Evolutionary conservation across 2,113 vertebrate genomes (phyloP), one percentile per base, ranked within the genome.

Genomic region (Ageneiosus marmoratus): DNA sequence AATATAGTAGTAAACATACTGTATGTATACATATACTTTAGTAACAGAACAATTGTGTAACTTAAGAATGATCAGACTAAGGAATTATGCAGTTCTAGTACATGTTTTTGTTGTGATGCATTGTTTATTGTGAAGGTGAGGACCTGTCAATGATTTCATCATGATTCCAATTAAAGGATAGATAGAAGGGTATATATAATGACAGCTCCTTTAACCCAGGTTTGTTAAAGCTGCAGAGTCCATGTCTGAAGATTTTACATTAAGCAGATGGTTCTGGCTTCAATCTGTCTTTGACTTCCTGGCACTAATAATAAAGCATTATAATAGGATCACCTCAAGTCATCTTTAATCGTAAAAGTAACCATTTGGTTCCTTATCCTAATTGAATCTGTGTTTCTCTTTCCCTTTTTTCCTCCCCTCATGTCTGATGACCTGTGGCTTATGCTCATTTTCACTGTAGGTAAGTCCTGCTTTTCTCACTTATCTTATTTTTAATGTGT

Each of bases 301-400:
- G 70, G 29, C 70, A 51, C 70, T 63, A 63, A 62, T 75, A 62
- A 75, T 75, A 75, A 82, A 82, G 56, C 70, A 82, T n/a, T 32
- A 44, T 12, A 80, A 80, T 55, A 22, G 70, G 65, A 70, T 80
- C 24, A 77, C 48, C 73, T 83, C 29, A 24, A 79, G 65, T 72
- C 63, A 79, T 72, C 51, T 79, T 72, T 62, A 79, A 79, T 56
- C 27, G 67, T 51, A 70, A 46, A 70, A 32, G 82, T 83, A 69
- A 69, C 55, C 50, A 37, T 55, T 70, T 32, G 20, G 12, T 79
- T 48, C 76, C 56, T 78, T 56, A 72, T 77, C 29, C 79, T 85
- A 77, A 85, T 67, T 77, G 18, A 76, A 81, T 77, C 62, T 69
- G 48, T 72, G 56, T 77, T n/a, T 67, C 2, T 78, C 32, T 55